Evolutionary conservation across 1,140 invertebrate species (phyloP).

Genomic region (Calliopsis andreniformis): DNA sequence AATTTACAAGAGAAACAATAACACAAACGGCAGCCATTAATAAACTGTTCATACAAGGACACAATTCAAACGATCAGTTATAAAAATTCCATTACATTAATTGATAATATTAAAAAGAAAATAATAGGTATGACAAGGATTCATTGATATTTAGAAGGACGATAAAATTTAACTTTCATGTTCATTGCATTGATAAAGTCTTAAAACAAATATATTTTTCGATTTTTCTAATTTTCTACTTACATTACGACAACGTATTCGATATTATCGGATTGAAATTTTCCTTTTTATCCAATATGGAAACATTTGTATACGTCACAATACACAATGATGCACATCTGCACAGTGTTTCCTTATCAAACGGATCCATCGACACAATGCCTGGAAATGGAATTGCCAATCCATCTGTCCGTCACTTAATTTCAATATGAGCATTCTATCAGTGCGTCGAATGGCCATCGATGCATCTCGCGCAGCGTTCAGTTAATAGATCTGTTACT

Average conservation of each 20-base stretch:
- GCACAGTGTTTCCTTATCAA: conserved; percentile 45
- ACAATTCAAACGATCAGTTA: too few species aligned
- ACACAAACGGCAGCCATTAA: too few species aligned
- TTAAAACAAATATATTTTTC: too few species aligned
- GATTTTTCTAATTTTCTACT: not conserved
- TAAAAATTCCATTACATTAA: too few species aligned
- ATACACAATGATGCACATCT: not conserved
- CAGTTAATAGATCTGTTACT: conserved; percentile 42
- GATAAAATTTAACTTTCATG: too few species aligned
- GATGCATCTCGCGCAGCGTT: conserved; percentile 37
- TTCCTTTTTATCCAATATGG: not conserved
- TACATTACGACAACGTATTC: not conserved
- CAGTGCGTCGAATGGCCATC: conserved; percentile 23
- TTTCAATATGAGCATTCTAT: conserved; percentile 40
- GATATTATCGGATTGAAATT: not conserved
- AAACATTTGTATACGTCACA: conserved; percentile 9
- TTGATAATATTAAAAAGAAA: too few species aligned
- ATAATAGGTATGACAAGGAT: too few species aligned
- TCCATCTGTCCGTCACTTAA: conserved; percentile 56
- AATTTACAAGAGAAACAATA: too few species aligned
- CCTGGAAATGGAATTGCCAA: conserved; percentile 59
- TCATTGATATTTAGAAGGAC: too few species aligned
- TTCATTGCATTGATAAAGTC: too few species aligned
- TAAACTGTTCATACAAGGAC: too few species aligned
- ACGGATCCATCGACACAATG: conserved; percentile 40